phyloP scores from a whole-genome alignment of 1,140 invertebrate genomes.

The Amphibalanus amphitrite region DNA sequence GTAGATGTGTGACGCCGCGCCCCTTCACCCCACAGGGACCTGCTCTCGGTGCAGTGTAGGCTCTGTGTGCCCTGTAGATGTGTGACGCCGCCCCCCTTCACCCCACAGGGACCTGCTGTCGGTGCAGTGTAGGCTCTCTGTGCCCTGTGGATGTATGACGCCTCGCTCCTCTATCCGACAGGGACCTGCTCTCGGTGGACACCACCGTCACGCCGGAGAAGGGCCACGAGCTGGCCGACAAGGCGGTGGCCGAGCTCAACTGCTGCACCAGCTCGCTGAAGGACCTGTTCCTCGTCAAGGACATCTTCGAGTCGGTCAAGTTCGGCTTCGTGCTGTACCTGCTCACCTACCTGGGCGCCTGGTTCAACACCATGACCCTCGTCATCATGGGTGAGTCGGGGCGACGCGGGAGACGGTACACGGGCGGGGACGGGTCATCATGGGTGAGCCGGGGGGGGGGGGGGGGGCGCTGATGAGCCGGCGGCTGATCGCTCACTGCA shows the following conservation, averaged over 20 bases:
- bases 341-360: conserved; percentile 85
- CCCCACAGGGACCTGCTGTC: no score
- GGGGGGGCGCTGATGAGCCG: no score
- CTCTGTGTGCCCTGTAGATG: no score
- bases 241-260: conserved; percentile 65
- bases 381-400: conserved; percentile 79
- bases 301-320: conserved; percentile 52
- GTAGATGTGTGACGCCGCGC: no score
- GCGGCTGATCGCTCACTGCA: neutral
- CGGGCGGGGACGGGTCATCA: neutral
- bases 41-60: no score
- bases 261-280: conserved; percentile 56
- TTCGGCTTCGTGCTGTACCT: conserved; percentile 82
- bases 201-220: neutral
- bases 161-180: neutral
- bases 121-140: no score
- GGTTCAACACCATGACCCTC: conserved; percentile 95
- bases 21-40: no score
- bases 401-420: neutral
- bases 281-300: conserved; percentile 84
- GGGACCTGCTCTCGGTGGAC: no score
- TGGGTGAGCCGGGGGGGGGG: neutral
- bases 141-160: no score
- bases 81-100: no score
- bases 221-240: conserved; percentile 31